These are phyloP conservation scores for Monoplex corrugatus DNA, from an alignment of 2,888 invertebrate genomes.

Conservation along the genomic window DNA sequence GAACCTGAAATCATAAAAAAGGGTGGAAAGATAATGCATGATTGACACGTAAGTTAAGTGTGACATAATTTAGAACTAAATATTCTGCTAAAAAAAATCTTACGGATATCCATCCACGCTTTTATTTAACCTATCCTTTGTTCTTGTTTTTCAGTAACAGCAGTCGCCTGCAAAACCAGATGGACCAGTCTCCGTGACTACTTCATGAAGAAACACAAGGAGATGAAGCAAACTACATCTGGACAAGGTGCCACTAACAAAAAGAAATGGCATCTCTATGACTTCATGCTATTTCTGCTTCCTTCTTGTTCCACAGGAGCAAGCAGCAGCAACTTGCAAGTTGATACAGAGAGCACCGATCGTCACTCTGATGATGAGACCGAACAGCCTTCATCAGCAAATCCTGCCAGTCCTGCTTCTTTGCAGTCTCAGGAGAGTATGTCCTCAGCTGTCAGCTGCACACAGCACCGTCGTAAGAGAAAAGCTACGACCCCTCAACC, in stretches of 20 bases:
- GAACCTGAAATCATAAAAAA: constrained; percentile 31
- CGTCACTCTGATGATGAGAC: not conserved
- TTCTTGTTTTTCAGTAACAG: constrained; percentile 28
- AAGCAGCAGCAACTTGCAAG: not conserved
- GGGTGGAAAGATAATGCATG: not conserved
- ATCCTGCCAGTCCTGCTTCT: not conserved
- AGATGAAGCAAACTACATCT: constrained; percentile 10
- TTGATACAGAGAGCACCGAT: not conserved
- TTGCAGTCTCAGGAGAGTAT: not conserved
- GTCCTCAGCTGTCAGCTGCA: constrained; percentile 9
- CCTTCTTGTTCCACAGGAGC: not conserved
- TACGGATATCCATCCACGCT: not conserved
- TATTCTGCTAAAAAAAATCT: not conserved
- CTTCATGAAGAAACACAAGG: constrained; percentile 26
- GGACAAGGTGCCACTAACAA: constrained; percentile 27
- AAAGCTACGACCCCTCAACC: constrained; percentile 25
- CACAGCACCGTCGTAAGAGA: constrained; percentile 21
- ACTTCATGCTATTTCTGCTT: constrained; percentile 15
- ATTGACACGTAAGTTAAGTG: not conserved
- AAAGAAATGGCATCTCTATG: constrained; percentile 40
- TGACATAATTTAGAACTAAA: not conserved
- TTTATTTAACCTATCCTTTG: constrained; percentile 6
- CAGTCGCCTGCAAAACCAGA: constrained; percentile 21
- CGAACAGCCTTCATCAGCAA: not conserved
- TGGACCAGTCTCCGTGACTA: constrained; percentile 31